These are phyloP conservation scores for Parnassius mnemosyne DNA, from an alignment of 2,888 invertebrate species.

Conservation along the genomic window DNA sequence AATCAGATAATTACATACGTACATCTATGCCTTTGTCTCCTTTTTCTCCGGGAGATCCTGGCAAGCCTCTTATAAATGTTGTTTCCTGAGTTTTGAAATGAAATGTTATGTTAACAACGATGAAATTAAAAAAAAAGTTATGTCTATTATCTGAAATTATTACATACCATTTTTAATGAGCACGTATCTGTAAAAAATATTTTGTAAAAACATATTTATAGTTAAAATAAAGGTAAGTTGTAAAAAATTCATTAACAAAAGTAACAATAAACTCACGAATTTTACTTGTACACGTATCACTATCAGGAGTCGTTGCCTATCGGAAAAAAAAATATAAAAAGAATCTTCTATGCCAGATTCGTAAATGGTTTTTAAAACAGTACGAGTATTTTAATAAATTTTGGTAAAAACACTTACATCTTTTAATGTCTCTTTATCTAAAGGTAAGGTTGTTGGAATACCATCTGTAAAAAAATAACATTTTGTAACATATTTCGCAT, in stretches of 20 bases:
- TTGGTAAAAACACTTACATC: background rate
- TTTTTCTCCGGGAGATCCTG: slow-evolving; percentile 7
- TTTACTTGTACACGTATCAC: slow-evolving; percentile 5
- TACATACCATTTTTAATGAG: slow-evolving; percentile 17
- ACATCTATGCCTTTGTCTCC: slow-evolving; percentile 11
- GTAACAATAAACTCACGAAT: background rate
- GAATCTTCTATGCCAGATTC: background rate
- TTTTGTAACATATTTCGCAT: no score
- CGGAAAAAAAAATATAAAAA: background rate
- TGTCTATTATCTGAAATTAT: background rate
- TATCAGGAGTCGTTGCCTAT: background rate
- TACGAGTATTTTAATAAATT: no score
- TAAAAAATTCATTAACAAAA: background rate
- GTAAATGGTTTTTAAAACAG: background rate
- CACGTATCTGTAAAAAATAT: slow-evolving; percentile 16
- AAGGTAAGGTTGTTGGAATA: background rate
- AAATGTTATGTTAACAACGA: background rate
- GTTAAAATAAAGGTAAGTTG: background rate
- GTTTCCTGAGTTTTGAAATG: slow-evolving; percentile 5
- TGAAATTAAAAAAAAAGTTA: background rate
- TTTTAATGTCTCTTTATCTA: background rate
- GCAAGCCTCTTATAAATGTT: slow-evolving; percentile 7
- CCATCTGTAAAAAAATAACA: background rate
- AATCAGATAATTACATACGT: background rate
- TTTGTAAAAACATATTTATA: background rate